Percentiles rank a stretch among this genome's conserved stretches.
phyloP scores from a whole-genome alignment of 1,140 invertebrate genomes.

The Cyrtorhinus lividipennis region DNA sequence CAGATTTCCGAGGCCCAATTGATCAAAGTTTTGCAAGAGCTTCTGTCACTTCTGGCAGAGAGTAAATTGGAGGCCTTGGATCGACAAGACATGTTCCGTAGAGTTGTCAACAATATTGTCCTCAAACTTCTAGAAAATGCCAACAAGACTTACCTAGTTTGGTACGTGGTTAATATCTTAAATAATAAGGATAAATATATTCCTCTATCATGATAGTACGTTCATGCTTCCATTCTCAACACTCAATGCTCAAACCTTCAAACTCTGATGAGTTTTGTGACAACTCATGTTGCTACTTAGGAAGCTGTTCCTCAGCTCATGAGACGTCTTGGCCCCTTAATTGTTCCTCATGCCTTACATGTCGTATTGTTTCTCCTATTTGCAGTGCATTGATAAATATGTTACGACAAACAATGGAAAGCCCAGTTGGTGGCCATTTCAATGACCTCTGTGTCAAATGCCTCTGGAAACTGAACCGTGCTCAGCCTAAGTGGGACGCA shows the following conservation, averaged over 20 bases:
- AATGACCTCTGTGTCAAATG: slow-evolving; percentile 27
- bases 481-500: slow-evolving; percentile 24
- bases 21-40: slow-evolving; percentile 20
- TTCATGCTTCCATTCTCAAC: neutral
- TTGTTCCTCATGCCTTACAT: no score
- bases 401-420: slow-evolving; percentile 23
- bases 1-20: slow-evolving; percentile 22
- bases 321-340: no score
- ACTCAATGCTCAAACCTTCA: no score
- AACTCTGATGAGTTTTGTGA: no score
- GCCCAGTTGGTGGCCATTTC: slow-evolving; percentile 19
- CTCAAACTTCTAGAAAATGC: slow-evolving; percentile 26
- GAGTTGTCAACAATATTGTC: slow-evolving; percentile 26
- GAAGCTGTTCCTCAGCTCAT: neutral
- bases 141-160: slow-evolving; percentile 25
- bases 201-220: neutral
- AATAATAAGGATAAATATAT: neutral
- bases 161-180: slow-evolving; percentile 20
- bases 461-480: slow-evolving; percentile 27
- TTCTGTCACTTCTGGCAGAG: slow-evolving; percentile 24
- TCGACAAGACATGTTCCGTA: slow-evolving; percentile 24
- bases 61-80: slow-evolving; percentile 20
- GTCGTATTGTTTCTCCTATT: no score
- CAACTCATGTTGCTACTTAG: no score
- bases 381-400: slow-evolving; percentile 25